Evolutionary conservation across 2,888 invertebrate species (phyloP).

Genomic region (Melanotus villosus): DNA sequence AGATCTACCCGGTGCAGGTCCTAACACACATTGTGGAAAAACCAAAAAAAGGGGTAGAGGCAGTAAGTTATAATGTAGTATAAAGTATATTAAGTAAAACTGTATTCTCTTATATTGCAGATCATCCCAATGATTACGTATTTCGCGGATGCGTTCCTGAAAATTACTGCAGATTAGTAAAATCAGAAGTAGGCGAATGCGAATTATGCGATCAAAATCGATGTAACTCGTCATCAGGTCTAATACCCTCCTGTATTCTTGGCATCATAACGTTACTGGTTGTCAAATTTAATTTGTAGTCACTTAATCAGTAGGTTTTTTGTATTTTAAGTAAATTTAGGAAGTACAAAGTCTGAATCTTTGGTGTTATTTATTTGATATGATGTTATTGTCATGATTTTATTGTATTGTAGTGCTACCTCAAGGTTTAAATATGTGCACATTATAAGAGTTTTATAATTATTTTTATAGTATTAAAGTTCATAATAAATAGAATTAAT

Average conservation of each 20-base stretch:
- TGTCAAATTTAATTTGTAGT: neutral
- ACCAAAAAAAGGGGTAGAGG: conserved; percentile 5
- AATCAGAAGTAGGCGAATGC: conserved; percentile 18
- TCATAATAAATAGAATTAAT: no score
- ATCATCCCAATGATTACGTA: conserved; percentile 25
- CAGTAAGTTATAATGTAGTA: conserved; percentile 9
- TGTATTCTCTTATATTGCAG: no score
- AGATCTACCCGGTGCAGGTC: conserved; percentile 31
- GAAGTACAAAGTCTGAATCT: neutral
- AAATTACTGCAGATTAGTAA: conserved; percentile 38
- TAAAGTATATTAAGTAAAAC: no score
- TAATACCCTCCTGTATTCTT: conserved; percentile 20
- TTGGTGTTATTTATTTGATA: no score
- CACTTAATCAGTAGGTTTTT: neutral
- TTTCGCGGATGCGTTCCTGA: conserved; percentile 40
- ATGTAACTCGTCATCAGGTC: conserved; percentile 25
- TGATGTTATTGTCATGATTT: no score
- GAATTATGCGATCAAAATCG: conserved; percentile 27
- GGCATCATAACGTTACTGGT: neutral
- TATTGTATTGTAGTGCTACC: no score
- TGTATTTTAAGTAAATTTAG: neutral
- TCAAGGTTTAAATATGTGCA: no score
- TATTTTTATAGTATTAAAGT: no score
- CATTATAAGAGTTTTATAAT: no score
- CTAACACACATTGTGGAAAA: conserved; percentile 37